These are phyloP conservation scores for Drosophila orena DNA, from an alignment of 1,140 invertebrate species.

Conservation along the genomic window DNA sequence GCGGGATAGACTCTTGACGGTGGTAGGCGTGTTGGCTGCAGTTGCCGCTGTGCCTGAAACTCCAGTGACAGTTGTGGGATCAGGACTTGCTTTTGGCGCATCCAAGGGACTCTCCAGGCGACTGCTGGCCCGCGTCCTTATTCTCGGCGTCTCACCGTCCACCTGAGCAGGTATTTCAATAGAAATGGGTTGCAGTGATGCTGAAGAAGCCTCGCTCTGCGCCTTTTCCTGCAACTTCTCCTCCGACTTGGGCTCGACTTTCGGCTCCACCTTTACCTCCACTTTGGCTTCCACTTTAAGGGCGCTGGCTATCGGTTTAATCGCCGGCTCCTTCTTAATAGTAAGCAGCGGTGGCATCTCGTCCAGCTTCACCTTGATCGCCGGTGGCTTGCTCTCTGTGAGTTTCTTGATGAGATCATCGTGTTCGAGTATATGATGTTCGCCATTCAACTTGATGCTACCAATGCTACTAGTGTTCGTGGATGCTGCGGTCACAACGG, in stretches of 20 bases:
- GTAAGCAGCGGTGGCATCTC: slow-evolving; percentile 40
- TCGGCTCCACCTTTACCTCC: slow-evolving; percentile 31
- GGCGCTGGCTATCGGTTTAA: background rate
- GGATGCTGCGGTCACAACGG: slow-evolving; percentile 8
- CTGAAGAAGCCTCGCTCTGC: slow-evolving; percentile 21
- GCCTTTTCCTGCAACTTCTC: slow-evolving; percentile 36
- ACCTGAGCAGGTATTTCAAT: slow-evolving; percentile 77
- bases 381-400: slow-evolving; percentile 52
- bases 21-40: slow-evolving; percentile 19
- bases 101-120: slow-evolving; percentile 90
- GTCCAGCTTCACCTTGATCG: slow-evolving; percentile 53
- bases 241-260: slow-evolving; percentile 26
- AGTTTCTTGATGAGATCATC: slow-evolving; percentile 82
- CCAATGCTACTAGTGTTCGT: slow-evolving; percentile 28
- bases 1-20: slow-evolving; percentile 45
- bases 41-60: slow-evolving; percentile 4
- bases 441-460: slow-evolving; percentile 66
- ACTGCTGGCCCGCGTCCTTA: slow-evolving; percentile 89
- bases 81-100: slow-evolving; percentile 87
- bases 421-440: slow-evolving; percentile 73
- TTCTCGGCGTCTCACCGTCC: slow-evolving; percentile 75
- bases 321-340: slow-evolving; percentile 42
- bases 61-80: slow-evolving; percentile 5
- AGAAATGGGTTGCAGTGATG: slow-evolving; percentile 68
- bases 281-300: slow-evolving; percentile 35